Percentiles rank a stretch among this genome's conserved stretches.
Conservation (phyloP, 2,888 invertebrate species). For the Neelides folsomi region DNA sequence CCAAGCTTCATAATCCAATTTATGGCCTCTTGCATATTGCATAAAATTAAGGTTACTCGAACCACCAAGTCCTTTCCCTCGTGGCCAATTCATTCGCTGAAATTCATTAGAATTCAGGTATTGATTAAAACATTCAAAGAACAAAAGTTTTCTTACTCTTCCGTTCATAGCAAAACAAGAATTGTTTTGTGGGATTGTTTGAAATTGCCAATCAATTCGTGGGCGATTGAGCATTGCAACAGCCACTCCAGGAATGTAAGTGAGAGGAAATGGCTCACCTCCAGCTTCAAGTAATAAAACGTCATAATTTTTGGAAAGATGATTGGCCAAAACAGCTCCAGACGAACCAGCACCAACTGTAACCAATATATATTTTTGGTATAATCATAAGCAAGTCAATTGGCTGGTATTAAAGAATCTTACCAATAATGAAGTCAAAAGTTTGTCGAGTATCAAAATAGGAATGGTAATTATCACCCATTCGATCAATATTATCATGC, state of each 20-base stretch:
- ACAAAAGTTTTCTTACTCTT: too few relatives aligned
- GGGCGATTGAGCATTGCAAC: constrained; percentile 18
- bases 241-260: constrained; percentile 20
- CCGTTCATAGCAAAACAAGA: constrained; percentile 3
- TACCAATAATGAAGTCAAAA: too few relatives aligned
- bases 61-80: constrained; percentile 10
- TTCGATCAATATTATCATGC: too few relatives aligned
- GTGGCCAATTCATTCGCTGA: constrained; percentile 8
- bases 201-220: constrained; percentile 16
- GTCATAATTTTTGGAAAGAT: constrained; percentile 3
- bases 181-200: constrained; percentile 6
- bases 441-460: too few relatives aligned
- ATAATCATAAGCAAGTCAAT: too few relatives aligned
- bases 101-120: neutral
- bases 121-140: too few relatives aligned
- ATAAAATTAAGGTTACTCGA: constrained; percentile 11
- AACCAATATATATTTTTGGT: neutral
- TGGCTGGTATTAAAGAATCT: too few relatives aligned
- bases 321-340: constrained; percentile 8
- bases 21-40: constrained; percentile 5
- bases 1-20: constrained; percentile 8
- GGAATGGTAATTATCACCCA: too few relatives aligned
- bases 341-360: constrained; percentile 10
- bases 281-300: constrained; percentile 19
- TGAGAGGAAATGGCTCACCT: constrained; percentile 21